Base-by-base conservation (phyloP, 1,140 invertebrate genomes). In the Brachionus paranguensis region DNA sequence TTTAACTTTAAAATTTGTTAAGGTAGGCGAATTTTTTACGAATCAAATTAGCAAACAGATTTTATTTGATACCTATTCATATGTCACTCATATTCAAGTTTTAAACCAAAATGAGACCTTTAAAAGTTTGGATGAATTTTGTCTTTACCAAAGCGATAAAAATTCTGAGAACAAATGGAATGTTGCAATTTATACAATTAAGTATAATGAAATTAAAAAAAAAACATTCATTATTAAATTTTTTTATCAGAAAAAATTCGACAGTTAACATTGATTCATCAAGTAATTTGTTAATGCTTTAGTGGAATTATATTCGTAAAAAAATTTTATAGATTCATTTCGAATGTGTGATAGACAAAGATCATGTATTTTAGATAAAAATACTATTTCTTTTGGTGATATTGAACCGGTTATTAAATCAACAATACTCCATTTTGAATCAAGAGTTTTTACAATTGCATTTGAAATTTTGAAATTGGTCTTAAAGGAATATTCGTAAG, bases 11-110 rank as follows among this genome's bases (percentile, higher is more conserved):
- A 10, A 68, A 41, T 41, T 41, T 33, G 1, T 11, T 14, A n/a
- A 81, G 78, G 50, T 81, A 8, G 29, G 60, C 6, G 53, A 81
- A 0, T 81, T 81, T 68, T 81, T 81, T 11, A 76, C 7, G 10
- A 76, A 47, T 29, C 17, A 76, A 76, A n/a, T 76, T 29, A 81
- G 14, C 29, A 17, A 24, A 12, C 12, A 17, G 20, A 68, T 60
- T 14, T 33, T 10, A 24, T 14, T 24, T 60, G 17, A 45, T 27
- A 33, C 41, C 12, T 6, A 14, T 64, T 64, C 78, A 10, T 68
- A 81, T 81, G 78, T 81, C 20, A 81, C 78, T 45, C 14, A 81
- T 47, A 47, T 81, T 47, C 20, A 81, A 14, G 27, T 81, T 24
- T 24, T 81, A 24, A 64, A 27, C 12, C 29, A 33, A 27, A 41